These are phyloP conservation scores for Eretmocerus hayati DNA, from an alignment of 2,888 invertebrate species.

Conservation along the genomic window DNA sequence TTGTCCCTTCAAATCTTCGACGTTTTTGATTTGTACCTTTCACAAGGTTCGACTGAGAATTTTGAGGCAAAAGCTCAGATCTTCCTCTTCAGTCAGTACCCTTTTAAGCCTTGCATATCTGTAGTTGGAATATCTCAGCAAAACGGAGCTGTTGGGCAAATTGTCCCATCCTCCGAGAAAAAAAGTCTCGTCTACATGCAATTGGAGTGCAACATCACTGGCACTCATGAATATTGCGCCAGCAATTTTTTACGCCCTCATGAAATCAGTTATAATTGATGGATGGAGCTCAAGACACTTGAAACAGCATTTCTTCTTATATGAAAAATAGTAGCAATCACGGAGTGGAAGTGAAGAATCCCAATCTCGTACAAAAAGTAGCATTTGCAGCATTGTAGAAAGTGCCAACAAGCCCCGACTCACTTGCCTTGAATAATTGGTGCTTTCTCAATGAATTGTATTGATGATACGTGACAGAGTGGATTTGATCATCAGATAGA, in stretches of 20 bases:
- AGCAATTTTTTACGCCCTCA: conserved; percentile 39
- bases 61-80: conserved; percentile 38
- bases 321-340: conserved; percentile 23
- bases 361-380: conserved; percentile 15
- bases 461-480: conserved; percentile 26
- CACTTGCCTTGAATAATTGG: conserved; percentile 21
- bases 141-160: conserved; percentile 15
- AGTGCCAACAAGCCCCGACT: conserved; percentile 22
- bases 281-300: conserved; percentile 15
- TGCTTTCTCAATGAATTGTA: conserved; percentile 26
- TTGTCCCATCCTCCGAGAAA: conserved; percentile 3
- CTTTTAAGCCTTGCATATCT: conserved; percentile 19
- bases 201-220: conserved; percentile 36
- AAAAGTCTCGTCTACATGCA: conserved; percentile 16
- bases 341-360: conserved; percentile 21
- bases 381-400: conserved; percentile 16
- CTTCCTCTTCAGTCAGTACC: conserved; percentile 26
- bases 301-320: conserved; percentile 37
- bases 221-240: conserved; percentile 31
- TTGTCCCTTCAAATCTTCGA: conserved; percentile 32
- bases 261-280: conserved; percentile 32
- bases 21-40: conserved; percentile 41
- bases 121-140: conserved; percentile 13
- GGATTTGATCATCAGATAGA: conserved; percentile 26
- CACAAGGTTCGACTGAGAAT: conserved; percentile 38